phyloP scores from a whole-genome alignment of 2,888 invertebrate species.

The Orchestes rusci region DNA sequence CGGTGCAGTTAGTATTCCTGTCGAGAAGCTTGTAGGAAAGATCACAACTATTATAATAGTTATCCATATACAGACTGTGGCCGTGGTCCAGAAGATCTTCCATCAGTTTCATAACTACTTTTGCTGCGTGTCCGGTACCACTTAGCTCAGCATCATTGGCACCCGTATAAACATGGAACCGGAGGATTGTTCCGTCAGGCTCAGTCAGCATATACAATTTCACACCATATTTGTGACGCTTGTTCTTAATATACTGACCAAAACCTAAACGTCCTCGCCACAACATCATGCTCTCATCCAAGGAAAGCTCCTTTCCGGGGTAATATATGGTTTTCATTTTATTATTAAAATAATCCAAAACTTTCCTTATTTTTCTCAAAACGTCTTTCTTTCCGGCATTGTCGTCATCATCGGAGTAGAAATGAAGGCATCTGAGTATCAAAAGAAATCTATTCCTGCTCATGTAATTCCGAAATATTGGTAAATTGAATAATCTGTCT shows the following conservation, averaged over 20 bases:
- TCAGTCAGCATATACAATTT: constrained; percentile 32
- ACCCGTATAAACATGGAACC: constrained; percentile 33
- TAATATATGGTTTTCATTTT: constrained; percentile 24
- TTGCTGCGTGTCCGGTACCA: constrained; percentile 21
- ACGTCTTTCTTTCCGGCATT: no score
- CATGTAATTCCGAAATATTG: constrained; percentile 15
- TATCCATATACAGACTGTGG: constrained; percentile 28
- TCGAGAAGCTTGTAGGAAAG: constrained; percentile 16
- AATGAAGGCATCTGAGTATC: constrained; percentile 18
- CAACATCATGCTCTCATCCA: constrained; percentile 4
- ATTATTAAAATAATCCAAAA: constrained; percentile 36
- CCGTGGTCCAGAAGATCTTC: constrained; percentile 22
- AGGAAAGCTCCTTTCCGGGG: constrained; percentile 12
- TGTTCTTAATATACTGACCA: constrained; percentile 30
- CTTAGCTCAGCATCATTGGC: constrained; percentile 29
- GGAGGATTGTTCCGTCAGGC: constrained; percentile 28
- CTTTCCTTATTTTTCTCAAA: constrained; percentile 35
- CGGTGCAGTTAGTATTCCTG: constrained; percentile 35
- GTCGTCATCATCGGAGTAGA: no score
- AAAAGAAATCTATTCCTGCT: constrained; percentile 22
- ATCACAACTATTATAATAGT: constrained; percentile 28
- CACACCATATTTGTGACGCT: constrained; percentile 36
- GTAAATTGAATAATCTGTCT: constrained; percentile 15
- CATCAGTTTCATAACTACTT: constrained; percentile 26
- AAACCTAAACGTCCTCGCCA: constrained; percentile 4